phyloP scores from a whole-genome alignment of 2,888 invertebrate species.

The Lithosia quadra region DNA sequence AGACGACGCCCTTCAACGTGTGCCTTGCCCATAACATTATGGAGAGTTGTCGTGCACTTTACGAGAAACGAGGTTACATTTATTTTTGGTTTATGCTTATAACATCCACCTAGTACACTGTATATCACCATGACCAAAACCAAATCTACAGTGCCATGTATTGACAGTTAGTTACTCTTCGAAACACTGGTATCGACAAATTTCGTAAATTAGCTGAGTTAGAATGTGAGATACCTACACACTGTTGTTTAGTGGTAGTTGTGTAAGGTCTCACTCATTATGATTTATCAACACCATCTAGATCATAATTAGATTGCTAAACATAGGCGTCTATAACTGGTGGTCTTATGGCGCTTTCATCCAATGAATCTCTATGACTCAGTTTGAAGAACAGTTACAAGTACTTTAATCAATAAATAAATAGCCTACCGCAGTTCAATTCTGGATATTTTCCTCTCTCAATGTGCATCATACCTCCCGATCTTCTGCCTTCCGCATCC shows the following conservation, averaged over 20 bases:
- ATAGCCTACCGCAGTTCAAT: no score
- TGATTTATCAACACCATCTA: not conserved
- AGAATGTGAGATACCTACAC: not conserved
- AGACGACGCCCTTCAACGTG: constrained; percentile 63
- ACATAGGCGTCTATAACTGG: not conserved
- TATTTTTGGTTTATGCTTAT: constrained; percentile 63
- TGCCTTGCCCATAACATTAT: constrained; percentile 54
- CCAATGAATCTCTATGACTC: not conserved
- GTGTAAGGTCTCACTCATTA: not conserved
- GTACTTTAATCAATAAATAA: no score
- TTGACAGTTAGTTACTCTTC: not conserved
- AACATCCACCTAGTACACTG: not conserved
- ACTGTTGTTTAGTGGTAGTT: not conserved
- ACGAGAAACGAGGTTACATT: constrained; percentile 68
- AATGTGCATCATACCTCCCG: no score
- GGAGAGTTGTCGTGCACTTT: constrained; percentile 62
- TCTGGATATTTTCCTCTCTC: no score
- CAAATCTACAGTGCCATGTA: not conserved
- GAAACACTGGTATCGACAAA: not conserved
- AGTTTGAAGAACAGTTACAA: not conserved
- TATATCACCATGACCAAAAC: not conserved
- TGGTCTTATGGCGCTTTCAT: not conserved
- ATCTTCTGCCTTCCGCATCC: no score
- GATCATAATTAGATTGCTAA: not conserved
- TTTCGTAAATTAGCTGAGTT: not conserved